phyloP scores from a whole-genome alignment of 1,140 invertebrate genomes.

The Ooceraea biroi region DNA sequence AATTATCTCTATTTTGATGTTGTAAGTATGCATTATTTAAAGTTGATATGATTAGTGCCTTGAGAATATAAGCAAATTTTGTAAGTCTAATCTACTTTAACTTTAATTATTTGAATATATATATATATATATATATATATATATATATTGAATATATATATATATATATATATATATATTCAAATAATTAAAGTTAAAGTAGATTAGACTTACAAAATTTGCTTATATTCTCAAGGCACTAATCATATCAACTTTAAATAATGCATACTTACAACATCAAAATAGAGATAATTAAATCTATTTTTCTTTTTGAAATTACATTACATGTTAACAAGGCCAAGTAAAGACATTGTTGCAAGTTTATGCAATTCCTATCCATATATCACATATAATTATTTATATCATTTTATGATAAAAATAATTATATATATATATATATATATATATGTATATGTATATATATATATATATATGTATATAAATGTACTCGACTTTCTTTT shows the following conservation, averaged over 20 bases:
- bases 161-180: too few relatives aligned
- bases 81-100: neutral
- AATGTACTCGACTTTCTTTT: too few relatives aligned
- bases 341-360: neutral
- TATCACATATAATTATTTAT: slow-evolving; percentile 16
- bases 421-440: slow-evolving; percentile 8
- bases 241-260: slow-evolving; percentile 25
- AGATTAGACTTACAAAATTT: neutral
- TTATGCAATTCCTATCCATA: neutral
- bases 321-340: neutral
- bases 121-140: too few relatives aligned
- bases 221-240: slow-evolving; percentile 37
- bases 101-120: neutral
- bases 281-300: neutral
- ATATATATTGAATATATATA: too few relatives aligned
- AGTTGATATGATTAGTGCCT: slow-evolving; percentile 44
- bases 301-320: slow-evolving; percentile 23
- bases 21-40: neutral
- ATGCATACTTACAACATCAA: neutral
- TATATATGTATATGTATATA: too few relatives aligned
- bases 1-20: neutral
- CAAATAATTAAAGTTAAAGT: neutral
- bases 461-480: too few relatives aligned
- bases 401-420: slow-evolving; percentile 8
- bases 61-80: slow-evolving; percentile 1